These are phyloP conservation scores for Ophiodon elongatus DNA, from an alignment of 2,113 vertebrate genomes.

Conservation along the genomic window DNA sequence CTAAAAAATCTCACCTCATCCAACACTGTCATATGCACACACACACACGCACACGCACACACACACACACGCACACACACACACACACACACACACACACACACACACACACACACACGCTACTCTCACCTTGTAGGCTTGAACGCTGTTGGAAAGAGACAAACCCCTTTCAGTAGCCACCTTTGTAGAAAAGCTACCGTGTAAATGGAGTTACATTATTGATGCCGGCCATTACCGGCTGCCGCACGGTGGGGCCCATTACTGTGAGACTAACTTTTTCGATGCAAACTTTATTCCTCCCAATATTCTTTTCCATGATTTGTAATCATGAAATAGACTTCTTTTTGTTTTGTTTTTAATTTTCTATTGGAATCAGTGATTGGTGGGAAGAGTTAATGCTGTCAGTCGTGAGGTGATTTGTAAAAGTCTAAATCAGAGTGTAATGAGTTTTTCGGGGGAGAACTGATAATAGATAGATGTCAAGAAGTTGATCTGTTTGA, in stretches of 20 bases:
- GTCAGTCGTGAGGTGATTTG: not conserved
- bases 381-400: slow-evolving; percentile 12
- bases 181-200: slow-evolving; percentile 53
- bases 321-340: not conserved
- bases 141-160: slow-evolving; percentile 53
- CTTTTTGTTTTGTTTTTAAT: not conserved
- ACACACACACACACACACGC: not conserved
- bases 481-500: slow-evolving; percentile 26
- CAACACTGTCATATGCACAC: slow-evolving; percentile 12
- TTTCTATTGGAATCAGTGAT: not conserved
- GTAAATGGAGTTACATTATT: slow-evolving; percentile 77
- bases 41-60: slow-evolving; percentile 30
- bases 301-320: not conserved
- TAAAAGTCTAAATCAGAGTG: slow-evolving; percentile 4
- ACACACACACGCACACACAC: slow-evolving; percentile 22
- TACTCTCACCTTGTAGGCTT: slow-evolving; percentile 41
- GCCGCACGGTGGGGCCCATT: slow-evolving; percentile 35
- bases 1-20: slow-evolving; percentile 53
- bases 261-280: slow-evolving; percentile 41
- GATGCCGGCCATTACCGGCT: slow-evolving; percentile 64
- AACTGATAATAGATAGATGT: slow-evolving; percentile 43
- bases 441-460: slow-evolving; percentile 22
- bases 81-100: slow-evolving; percentile 9
- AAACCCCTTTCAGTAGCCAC: slow-evolving; percentile 38
- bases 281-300: slow-evolving; percentile 34